phyloP scores from a whole-genome alignment of 2,113 vertebrate species.

The Lepisosteus osseus region DNA sequence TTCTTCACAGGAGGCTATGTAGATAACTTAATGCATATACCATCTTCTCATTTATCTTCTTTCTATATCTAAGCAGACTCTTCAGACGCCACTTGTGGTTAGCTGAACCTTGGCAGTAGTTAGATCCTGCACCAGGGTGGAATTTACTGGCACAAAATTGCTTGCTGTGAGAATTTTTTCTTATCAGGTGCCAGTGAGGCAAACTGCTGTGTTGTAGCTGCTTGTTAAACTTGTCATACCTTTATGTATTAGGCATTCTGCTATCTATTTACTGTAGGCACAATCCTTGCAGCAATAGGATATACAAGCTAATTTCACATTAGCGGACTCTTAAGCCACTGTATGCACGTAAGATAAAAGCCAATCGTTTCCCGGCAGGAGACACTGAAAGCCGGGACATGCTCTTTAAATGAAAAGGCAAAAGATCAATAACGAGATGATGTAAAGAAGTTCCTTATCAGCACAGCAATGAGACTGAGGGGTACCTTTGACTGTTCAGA shows the following conservation, averaged over 20 bases:
- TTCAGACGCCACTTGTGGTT: not conserved
- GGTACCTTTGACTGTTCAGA: not conserved
- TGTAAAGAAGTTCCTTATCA: slow-evolving; percentile 44
- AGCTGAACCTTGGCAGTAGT: slow-evolving; percentile 24
- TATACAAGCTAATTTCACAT: slow-evolving; percentile 34
- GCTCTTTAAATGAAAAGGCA: slow-evolving; percentile 54
- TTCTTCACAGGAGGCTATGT: too few relatives aligned
- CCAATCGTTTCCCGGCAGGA: slow-evolving; percentile 41
- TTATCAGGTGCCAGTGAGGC: slow-evolving; percentile 37
- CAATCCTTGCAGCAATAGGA: slow-evolving; percentile 7
- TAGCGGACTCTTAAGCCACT: slow-evolving; percentile 11
- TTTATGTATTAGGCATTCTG: not conserved
- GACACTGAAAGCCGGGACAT: slow-evolving; percentile 34
- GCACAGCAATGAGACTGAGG: slow-evolving; percentile 20
- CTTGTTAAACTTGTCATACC: slow-evolving; percentile 11
- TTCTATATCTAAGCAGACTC: slow-evolving; percentile 24
- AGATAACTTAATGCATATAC: too few relatives aligned
- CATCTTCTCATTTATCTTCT: slow-evolving; percentile 23
- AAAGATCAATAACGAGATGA: slow-evolving; percentile 41
- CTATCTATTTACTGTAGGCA: slow-evolving; percentile 16
- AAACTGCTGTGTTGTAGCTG: not conserved
- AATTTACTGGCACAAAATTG: slow-evolving; percentile 8
- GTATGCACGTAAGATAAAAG: slow-evolving; percentile 45
- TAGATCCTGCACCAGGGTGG: slow-evolving; percentile 24
- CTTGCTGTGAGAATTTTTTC: slow-evolving; percentile 25